Conservation (phyloP, 2,797 vertebrate genomes). For the Menidia menidia region DNA sequence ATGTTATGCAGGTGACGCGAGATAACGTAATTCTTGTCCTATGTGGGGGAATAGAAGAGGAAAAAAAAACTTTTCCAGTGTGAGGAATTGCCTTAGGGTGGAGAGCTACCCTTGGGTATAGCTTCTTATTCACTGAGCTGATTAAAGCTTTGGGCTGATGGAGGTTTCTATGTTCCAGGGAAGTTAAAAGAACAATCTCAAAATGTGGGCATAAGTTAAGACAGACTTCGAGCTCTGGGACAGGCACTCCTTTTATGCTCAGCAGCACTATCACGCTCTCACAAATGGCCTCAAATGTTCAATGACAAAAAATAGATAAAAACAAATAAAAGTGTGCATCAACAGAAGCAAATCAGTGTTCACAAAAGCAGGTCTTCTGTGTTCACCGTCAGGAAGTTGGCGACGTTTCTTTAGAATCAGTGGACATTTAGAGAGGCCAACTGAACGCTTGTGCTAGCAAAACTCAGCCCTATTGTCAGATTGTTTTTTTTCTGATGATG, state of each 20-base stretch:
- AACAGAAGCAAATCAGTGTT: background rate
- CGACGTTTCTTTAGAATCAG: background rate
- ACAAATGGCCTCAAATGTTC: background rate
- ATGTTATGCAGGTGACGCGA: background rate
- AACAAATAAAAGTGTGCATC: background rate
- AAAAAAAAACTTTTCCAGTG: conserved; percentile 8
- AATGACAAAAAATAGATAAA: background rate
- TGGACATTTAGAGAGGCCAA: background rate
- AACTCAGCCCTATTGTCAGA: conserved; percentile 65
- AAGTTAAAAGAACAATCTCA: conserved; percentile 19
- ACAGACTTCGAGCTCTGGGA: background rate
- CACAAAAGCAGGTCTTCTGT: background rate
- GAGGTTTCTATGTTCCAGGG: conserved; percentile 5
- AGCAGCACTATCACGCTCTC: background rate
- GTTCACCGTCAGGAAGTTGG: background rate
- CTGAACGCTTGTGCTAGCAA: conserved; percentile 45
- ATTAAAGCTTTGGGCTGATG: conserved; percentile 13
- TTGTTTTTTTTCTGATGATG: conserved; percentile 63
- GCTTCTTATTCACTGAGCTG: conserved; percentile 1
- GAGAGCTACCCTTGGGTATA: conserved; percentile 13
- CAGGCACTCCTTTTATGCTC: background rate
- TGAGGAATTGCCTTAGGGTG: conserved; percentile 19
- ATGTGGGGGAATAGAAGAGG: background rate
- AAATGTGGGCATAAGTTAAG: conserved; percentile 8
- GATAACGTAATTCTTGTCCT: conserved; percentile 5